Conservation (phyloP, 2,888 invertebrate genomes). For the Diadegma fenestrale region DNA sequence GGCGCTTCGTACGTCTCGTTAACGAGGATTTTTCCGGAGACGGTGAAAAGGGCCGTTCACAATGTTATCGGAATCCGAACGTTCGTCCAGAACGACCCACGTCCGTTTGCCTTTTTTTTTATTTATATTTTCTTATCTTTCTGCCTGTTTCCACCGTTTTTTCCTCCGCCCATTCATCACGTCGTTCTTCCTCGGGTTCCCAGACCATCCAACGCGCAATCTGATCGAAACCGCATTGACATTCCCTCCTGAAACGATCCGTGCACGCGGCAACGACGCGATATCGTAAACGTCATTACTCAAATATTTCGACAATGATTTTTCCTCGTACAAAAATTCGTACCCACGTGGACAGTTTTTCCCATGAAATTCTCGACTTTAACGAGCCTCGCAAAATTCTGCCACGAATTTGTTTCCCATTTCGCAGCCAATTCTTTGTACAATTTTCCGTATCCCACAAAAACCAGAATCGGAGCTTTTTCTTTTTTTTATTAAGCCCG, state of each 20-base stretch:
- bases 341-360: neutral
- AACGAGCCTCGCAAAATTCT: neutral
- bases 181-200: neutral
- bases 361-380: neutral
- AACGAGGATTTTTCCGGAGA: neutral
- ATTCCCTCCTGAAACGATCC: neutral
- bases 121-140: slow-evolving; percentile 19
- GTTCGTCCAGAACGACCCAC: neutral
- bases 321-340: neutral
- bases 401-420: too few relatives aligned
- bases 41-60: neutral
- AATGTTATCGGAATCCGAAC: slow-evolving; percentile 20
- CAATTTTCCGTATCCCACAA: neutral
- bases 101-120: slow-evolving; percentile 10
- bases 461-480: neutral
- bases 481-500: neutral
- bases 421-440: neutral
- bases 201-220: slow-evolving; percentile 3
- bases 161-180: slow-evolving; percentile 25
- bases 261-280: neutral
- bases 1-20: neutral
- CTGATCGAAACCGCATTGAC: slow-evolving; percentile 15
- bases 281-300: neutral
- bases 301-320: slow-evolving; percentile 11
- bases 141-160: slow-evolving; percentile 1